phyloP scores from a whole-genome alignment of 2,888 invertebrate genomes.

The Blomia tropicalis region DNA sequence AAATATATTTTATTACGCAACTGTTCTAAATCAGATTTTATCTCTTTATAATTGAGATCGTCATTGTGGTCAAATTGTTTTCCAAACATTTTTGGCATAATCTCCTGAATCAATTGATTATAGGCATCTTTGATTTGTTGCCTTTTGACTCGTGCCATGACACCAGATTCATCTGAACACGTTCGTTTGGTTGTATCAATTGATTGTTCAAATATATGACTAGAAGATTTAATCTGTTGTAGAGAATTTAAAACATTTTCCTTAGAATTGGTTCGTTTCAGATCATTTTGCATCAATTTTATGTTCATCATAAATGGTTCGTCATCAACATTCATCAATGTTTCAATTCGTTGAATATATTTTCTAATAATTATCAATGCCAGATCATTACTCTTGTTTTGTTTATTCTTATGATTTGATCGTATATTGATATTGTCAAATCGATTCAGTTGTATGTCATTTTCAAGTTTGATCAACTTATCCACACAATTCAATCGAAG shows the following conservation, averaged over 20 bases:
- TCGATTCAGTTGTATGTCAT: background rate
- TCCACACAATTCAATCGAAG: background rate
- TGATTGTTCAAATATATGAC: background rate
- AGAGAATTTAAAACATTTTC: too few relatives aligned
- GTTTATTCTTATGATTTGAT: background rate
- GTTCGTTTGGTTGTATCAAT: background rate
- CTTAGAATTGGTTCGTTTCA: background rate
- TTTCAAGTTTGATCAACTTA: background rate
- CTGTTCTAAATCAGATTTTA: background rate
- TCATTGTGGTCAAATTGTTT: background rate
- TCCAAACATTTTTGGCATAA: constrained; percentile 9
- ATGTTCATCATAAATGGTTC: background rate
- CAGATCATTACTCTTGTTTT: constrained; percentile 1
- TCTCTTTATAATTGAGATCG: background rate
- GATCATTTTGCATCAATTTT: background rate
- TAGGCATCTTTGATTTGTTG: constrained; percentile 7
- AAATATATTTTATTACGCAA: background rate
- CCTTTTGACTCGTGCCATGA: background rate
- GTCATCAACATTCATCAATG: background rate
- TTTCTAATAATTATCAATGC: background rate
- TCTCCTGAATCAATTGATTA: background rate
- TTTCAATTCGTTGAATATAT: background rate
- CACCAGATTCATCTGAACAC: background rate
- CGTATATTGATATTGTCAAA: background rate
- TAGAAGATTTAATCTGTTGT: background rate